Evolutionary conservation across 2,888 invertebrate genomes (phyloP), one percentile per base, ranked within the genome.

Genomic region (Orthosia gracilis): DNA sequence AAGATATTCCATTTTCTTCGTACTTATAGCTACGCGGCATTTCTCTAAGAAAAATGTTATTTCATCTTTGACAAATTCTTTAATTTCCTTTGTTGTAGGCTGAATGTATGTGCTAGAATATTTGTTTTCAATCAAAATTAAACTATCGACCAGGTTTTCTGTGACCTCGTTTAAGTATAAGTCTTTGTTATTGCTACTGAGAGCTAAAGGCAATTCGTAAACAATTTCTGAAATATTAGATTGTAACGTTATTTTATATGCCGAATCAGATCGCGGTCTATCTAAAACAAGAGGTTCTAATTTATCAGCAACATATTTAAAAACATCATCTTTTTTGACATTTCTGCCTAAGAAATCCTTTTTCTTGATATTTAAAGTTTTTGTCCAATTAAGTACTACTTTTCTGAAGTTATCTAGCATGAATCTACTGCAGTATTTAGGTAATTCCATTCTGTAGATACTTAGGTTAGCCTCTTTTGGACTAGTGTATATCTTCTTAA

Each of bases 31-130:
- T 2, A 70, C 23, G 47, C 49, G 72, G 15, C 73, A 70, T 55
- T 80, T 82, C 23, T 85, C 67, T 49, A 84, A 67, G 18, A 84
- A 78, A 26, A 83, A 76, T 26, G 50, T 73, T 21, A 87, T 71
- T 78, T 85, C 76, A 54, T 88, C 80, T 26, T 73, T 81, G 15
- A 85, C 68, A 62, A 88, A 82, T 21, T 76, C 67, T 67, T 79
- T 87, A 7, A 86, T 72, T 78, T 85, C 87, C 9, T 70, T 73
- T 47, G 65, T 76, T 18, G 78, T 78, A 4, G 83, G 84, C 45
- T 82, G 84, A 12, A 76, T 69, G 52, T 78, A 73, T 17, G 64
- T 66, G 0, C 69, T 45, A 63, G 78, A 78, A 26, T 72, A 23
- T 49, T 71, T 86, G 11, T 18, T 70, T 54, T 77, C 80, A 5